These are phyloP conservation scores for Melanogrammus aeglefinus DNA, from an alignment of 2,797 vertebrate species.

Conservation along the genomic window DNA sequence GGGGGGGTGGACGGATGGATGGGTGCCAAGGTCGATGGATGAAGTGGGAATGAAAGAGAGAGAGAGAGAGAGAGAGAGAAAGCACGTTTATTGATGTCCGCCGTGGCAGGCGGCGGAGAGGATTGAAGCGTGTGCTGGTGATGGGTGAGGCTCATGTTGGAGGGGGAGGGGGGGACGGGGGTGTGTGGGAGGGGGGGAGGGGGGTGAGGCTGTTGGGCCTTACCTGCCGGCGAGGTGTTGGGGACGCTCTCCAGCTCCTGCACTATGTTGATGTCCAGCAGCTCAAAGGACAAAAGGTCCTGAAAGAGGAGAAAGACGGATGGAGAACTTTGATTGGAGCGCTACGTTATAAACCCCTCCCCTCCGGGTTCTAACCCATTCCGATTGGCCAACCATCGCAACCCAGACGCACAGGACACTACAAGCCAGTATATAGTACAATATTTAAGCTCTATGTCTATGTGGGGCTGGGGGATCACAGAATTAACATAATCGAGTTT, in stretches of 20 bases:
- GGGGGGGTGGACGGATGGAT: background rate
- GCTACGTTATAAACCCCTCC: background rate
- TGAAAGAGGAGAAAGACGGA: slow-evolving; percentile 43
- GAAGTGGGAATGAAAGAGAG: background rate
- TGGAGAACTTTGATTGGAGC: background rate
- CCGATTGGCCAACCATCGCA: background rate
- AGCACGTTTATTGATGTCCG: background rate
- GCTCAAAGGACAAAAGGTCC: slow-evolving; percentile 95
- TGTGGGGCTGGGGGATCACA: no score
- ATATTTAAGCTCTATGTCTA: background rate
- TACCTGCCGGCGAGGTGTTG: slow-evolving; percentile 91
- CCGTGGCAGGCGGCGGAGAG: background rate
- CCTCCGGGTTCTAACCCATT: background rate
- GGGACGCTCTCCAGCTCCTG: slow-evolving; percentile 92
- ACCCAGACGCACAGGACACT: no score
- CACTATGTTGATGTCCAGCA: slow-evolving; percentile 95
- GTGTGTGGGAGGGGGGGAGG: background rate
- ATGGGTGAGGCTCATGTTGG: background rate
- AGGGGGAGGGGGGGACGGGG: background rate
- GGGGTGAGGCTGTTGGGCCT: slow-evolving; percentile 36
- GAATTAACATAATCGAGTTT: no score
- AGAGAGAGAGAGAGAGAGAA: background rate
- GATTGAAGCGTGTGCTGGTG: background rate
- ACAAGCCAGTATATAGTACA: background rate
- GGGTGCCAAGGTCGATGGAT: background rate